These are phyloP conservation scores for Spheniscus mendiculus DNA, from an alignment of 2,113 vertebrate species.

Conservation along the genomic window DNA sequence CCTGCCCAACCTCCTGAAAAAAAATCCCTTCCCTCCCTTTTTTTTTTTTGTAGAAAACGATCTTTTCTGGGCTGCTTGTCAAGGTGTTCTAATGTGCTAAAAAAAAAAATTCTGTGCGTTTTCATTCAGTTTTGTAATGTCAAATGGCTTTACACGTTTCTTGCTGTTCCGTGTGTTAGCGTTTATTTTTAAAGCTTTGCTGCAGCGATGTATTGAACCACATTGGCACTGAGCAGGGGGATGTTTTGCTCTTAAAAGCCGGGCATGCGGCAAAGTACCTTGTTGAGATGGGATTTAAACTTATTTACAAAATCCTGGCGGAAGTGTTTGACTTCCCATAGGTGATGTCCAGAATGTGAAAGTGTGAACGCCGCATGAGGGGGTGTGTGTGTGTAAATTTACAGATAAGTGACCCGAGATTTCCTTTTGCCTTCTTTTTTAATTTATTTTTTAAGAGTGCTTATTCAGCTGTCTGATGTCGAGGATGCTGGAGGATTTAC, in stretches of 20 bases:
- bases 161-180: not conserved
- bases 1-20: not conserved
- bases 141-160: not conserved
- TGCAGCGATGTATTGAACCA: not conserved
- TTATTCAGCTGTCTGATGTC: not conserved
- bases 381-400: not conserved
- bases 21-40: not conserved
- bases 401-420: not conserved
- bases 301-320: not conserved
- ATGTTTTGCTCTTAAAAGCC: not conserved
- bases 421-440: not conserved
- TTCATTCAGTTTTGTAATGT: not conserved
- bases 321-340: not conserved
- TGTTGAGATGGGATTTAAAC: not conserved
- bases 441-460: not conserved
- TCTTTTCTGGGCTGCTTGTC: not conserved
- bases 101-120: not conserved
- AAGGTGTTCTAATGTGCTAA: not conserved
- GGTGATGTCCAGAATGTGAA: not conserved
- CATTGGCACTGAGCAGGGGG: not conserved
- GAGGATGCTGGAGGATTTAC: not conserved
- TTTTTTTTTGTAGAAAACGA: not conserved
- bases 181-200: constrained; percentile 12
- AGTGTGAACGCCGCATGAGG: not conserved
- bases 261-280: not conserved